These are phyloP conservation scores for Hystrix cristata DNA, from an alignment of 2,113 vertebrate genomes.

Conservation along the genomic window DNA sequence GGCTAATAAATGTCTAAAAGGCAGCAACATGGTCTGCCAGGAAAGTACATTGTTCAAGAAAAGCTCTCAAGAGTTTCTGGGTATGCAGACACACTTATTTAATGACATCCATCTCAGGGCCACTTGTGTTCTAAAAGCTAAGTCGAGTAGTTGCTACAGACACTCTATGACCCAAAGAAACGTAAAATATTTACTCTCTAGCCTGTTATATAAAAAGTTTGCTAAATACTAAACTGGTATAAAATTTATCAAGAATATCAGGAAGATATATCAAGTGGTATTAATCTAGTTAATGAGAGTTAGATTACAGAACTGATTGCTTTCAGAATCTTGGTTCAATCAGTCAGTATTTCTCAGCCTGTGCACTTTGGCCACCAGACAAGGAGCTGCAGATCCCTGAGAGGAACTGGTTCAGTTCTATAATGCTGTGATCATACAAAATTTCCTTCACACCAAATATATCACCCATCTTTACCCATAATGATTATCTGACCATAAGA, in stretches of 20 bases:
- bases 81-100: accelerated
- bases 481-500: not conserved
- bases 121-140: not conserved
- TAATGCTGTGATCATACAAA: not conserved
- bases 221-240: not conserved
- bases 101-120: too few species aligned
- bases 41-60: not conserved
- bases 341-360: not conserved
- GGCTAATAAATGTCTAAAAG: not conserved
- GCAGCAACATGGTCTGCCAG: not conserved
- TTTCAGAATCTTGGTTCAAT: not conserved
- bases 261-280: not conserved
- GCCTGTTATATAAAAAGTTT: not conserved
- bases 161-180: not conserved
- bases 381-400: not conserved
- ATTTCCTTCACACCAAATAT: not conserved
- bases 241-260: not conserved
- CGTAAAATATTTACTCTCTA: not conserved
- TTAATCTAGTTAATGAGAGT: not conserved
- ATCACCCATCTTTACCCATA: not conserved
- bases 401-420: not conserved
- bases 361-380: not conserved
- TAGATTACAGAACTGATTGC: not conserved
- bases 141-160: not conserved
- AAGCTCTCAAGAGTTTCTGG: not conserved